These are phyloP conservation scores for Aproaerema taeniolella DNA, from an alignment of 2,888 invertebrate genomes.

Conservation along the genomic window DNA sequence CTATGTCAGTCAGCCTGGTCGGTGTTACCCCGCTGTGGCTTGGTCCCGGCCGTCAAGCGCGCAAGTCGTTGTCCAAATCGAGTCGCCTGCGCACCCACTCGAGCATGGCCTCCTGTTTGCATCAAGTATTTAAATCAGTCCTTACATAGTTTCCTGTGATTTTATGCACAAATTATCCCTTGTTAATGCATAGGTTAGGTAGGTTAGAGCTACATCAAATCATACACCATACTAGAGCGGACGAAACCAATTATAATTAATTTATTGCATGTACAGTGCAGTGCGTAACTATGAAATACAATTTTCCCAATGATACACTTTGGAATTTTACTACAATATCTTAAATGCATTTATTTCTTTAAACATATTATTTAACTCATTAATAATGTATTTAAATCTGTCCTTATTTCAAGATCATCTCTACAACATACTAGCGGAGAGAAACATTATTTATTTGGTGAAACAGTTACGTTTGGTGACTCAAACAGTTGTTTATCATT, in stretches of 20 bases:
- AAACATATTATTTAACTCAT: too few species aligned
- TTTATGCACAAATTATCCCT: neutral
- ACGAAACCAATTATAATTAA: too few species aligned
- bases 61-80: conserved; percentile 54
- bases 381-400: too few species aligned
- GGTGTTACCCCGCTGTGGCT: neutral
- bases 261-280: neutral
- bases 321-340: too few species aligned
- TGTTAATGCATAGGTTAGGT: neutral
- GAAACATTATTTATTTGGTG: too few species aligned
- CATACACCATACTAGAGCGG: too few species aligned
- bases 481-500: too few species aligned
- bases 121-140: neutral
- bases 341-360: too few species aligned
- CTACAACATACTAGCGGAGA: too few species aligned
- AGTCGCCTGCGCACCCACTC: conserved; percentile 63
- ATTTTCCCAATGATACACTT: too few species aligned
- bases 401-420: too few species aligned
- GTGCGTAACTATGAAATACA: neutral
- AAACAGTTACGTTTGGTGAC: too few species aligned
- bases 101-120: conserved; percentile 48
- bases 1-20: neutral
- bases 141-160: neutral
- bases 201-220: neutral
- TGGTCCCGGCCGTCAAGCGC: conserved; percentile 3